These are phyloP conservation scores for Leucophenga maculata DNA, from an alignment of 2,888 invertebrate species.

Conservation along the genomic window DNA sequence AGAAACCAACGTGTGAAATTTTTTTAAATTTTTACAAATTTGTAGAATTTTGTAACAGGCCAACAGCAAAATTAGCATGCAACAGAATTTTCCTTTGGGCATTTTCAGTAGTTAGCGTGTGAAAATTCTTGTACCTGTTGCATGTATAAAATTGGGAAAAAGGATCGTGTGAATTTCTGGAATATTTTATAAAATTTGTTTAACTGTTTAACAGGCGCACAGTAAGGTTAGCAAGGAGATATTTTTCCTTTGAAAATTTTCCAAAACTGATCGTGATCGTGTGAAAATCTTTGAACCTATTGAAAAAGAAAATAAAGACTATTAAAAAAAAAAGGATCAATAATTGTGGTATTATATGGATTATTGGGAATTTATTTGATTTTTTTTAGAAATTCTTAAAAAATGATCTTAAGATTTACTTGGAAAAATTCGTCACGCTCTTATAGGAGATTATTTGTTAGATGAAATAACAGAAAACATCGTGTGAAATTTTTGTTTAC, in stretches of 20 bases:
- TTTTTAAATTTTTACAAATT: constrained; percentile 9
- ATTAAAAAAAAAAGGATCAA: neutral
- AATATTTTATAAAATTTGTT: constrained; percentile 5
- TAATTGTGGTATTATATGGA: too few relatives aligned
- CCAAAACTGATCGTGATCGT: too few relatives aligned
- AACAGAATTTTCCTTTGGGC: constrained; percentile 14
- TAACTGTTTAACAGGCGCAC: constrained; percentile 32
- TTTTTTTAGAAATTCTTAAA: too few relatives aligned
- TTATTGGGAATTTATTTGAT: too few relatives aligned
- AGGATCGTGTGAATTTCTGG: neutral
- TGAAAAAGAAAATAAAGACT: neutral
- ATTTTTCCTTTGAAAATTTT: neutral
- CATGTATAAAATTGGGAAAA: neutral
- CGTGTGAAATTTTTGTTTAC: constrained; percentile 19
- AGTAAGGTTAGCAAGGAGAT: neutral
- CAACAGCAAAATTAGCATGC: constrained; percentile 12
- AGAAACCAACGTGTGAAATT: constrained; percentile 36
- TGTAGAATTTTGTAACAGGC: constrained; percentile 23
- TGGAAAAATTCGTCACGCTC: too few relatives aligned
- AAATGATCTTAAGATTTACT: too few relatives aligned
- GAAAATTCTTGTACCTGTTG: neutral
- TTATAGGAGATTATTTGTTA: too few relatives aligned
- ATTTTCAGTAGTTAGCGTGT: constrained; percentile 29
- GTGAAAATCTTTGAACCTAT: too few relatives aligned
- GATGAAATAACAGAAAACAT: too few relatives aligned